phyloP scores from a whole-genome alignment of 2,797 vertebrate species.

The Microctenopoma steveboyesi region DNA sequence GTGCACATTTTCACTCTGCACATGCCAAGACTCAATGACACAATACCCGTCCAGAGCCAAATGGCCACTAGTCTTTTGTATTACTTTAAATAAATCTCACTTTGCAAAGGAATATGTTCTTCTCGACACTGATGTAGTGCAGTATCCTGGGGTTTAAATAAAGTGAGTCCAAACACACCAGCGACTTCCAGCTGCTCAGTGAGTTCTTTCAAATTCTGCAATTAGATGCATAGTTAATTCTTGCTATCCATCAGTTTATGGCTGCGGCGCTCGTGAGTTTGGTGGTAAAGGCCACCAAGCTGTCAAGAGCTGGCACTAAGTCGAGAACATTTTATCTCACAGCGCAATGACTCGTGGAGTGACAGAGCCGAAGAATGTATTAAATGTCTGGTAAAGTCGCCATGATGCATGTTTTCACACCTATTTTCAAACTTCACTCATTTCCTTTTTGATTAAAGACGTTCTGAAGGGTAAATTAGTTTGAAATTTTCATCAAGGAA shows the following conservation, averaged over 20 bases:
- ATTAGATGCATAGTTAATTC: slow-evolving; percentile 78
- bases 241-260: slow-evolving; percentile 71
- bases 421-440: slow-evolving; percentile 23
- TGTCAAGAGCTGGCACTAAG: slow-evolving; percentile 61
- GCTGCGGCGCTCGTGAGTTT: slow-evolving; percentile 46
- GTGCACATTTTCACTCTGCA: slow-evolving; percentile 28
- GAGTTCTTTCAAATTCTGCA: slow-evolving; percentile 71
- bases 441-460: slow-evolving; percentile 18
- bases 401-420: slow-evolving; percentile 23
- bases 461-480: slow-evolving; percentile 5
- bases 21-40: slow-evolving; percentile 54
- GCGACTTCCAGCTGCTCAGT: slow-evolving; percentile 75
- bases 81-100: slow-evolving; percentile 60
- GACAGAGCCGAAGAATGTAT: slow-evolving; percentile 52
- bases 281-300: slow-evolving; percentile 71
- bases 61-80: slow-evolving; percentile 58
- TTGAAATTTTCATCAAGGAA: slow-evolving; percentile 19
- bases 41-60: slow-evolving; percentile 56
- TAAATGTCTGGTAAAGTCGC: slow-evolving; percentile 44
- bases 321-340: slow-evolving; percentile 69
- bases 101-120: slow-evolving; percentile 47
- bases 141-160: slow-evolving; percentile 56
- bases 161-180: slow-evolving; percentile 61
- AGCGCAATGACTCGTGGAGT: slow-evolving; percentile 52
- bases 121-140: slow-evolving; percentile 46